Percentiles rank a stretch among this genome's conserved stretches.
Evolutionary conservation across 1,140 invertebrate genomes (phyloP).

Genomic region (Drosophila busckii): DNA sequence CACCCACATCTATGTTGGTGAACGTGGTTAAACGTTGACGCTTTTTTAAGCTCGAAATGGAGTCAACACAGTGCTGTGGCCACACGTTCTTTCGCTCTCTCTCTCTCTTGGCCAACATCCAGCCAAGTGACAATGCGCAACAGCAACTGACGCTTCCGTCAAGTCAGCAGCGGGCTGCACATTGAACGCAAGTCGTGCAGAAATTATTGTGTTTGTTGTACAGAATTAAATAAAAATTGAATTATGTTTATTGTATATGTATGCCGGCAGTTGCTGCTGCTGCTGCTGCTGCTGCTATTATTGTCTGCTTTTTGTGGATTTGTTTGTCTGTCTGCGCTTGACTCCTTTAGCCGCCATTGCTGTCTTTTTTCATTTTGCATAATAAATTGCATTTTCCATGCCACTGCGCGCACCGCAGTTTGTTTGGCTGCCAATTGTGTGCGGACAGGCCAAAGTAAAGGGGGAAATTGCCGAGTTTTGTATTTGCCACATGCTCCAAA

Average conservation of each 20-base stretch:
- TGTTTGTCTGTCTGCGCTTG: slow-evolving; percentile 19
- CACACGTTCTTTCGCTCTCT: too few species aligned
- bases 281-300: slow-evolving; percentile 38
- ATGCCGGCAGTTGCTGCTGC: slow-evolving; percentile 67
- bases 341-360: slow-evolving; percentile 2
- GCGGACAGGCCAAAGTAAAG: slow-evolving; percentile 28
- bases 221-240: slow-evolving; percentile 76
- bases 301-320: background rate
- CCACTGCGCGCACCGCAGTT: slow-evolving; percentile 33
- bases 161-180: background rate
- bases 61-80: too few species aligned
- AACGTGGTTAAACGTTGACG: too few species aligned
- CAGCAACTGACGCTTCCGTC: too few species aligned
- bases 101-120: too few species aligned
- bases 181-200: slow-evolving; percentile 47
- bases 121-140: too few species aligned
- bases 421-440: background rate
- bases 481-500: slow-evolving; percentile 57
- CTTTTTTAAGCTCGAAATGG: too few species aligned
- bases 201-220: slow-evolving; percentile 74
- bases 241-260: slow-evolving; percentile 76
- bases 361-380: slow-evolving; percentile 73
- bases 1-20: too few species aligned
- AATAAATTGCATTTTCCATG: slow-evolving; percentile 77
- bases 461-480: slow-evolving; percentile 21